These are phyloP conservation scores for Drosophila quinaria DNA, from an alignment of 2,888 invertebrate species.

Conservation along the genomic window DNA sequence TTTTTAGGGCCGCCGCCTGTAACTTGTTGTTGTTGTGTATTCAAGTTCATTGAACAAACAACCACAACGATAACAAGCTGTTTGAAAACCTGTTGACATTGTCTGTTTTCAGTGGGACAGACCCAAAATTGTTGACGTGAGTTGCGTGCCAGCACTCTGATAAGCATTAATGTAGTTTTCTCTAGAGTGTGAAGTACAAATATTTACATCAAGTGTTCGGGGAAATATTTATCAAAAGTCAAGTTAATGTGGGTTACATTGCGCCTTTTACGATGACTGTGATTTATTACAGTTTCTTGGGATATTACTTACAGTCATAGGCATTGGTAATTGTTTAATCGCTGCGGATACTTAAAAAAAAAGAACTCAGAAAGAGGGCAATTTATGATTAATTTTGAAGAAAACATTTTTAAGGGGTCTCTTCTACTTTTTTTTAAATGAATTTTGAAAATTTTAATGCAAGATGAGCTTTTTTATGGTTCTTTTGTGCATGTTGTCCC, in stretches of 20 bases:
- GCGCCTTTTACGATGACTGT: neutral
- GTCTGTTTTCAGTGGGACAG: conserved; percentile 34
- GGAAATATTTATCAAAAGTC: conserved; percentile 29
- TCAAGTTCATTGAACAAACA: conserved; percentile 69
- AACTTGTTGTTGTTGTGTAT: conserved; percentile 34
- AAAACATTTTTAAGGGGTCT: no score
- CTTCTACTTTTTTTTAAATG: no score
- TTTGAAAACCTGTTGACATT: conserved; percentile 71
- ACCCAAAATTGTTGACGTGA: conserved; percentile 39
- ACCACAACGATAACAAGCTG: conserved; percentile 23
- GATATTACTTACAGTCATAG: no score
- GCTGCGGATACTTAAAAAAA: no score
- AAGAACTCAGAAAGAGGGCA: no score
- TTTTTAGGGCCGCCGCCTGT: conserved; percentile 18
- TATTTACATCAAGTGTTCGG: conserved; percentile 57
- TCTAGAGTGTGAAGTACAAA: conserved; percentile 62
- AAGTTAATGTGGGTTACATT: conserved; percentile 9
- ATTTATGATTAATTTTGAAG: no score
- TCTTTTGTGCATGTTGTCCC: no score
- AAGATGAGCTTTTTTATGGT: no score
- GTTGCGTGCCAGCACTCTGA: conserved; percentile 38
- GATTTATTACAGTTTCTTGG: conserved; percentile 16
- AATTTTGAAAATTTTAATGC: no score
- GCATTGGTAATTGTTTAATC: no score
- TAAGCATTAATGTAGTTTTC: conserved; percentile 30